Evolutionary conservation across 2,888 invertebrate species (phyloP), one percentile per base, ranked within the genome.

Genomic region (Drosophila pseudotakahashii): DNA sequence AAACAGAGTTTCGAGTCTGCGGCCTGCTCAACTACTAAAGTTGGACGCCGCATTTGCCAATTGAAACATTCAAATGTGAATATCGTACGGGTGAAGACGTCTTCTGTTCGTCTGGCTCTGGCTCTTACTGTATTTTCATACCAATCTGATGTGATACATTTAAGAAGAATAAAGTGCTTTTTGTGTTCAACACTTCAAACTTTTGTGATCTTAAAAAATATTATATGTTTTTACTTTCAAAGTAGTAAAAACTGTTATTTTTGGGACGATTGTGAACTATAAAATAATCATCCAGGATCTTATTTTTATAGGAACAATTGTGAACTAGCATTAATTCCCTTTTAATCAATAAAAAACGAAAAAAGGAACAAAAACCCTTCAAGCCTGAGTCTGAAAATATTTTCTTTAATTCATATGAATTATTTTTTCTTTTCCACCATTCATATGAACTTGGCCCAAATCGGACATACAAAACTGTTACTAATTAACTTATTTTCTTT

Each of bases 11-110:
- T 75, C 79, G 72, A 73, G 73, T 78, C 77, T 53, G 75, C 71
- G 62, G 48, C 7, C 48, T 32, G 79, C 85, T 79, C 73, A 78
- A 79, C 73, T 89, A 88, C 90, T 91, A 91, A 91, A 91, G 92
- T 90, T 91, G 90, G 91, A 88, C 88, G 89, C 90, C 89, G 87
- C 85, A 84, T 88, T 90, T 90, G 90, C 88, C 89, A 90, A 89
- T 89, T 87, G 91, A 90, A 91, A 89, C 92, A 92, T 92, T 92
- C 91, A 90, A 91, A 91, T 91, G 91, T 91, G 91, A 91, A 90
- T 92, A 91, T 90, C 92, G 92, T 90, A 90, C 90, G 91, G 89
- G 92, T 89, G 89, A 91, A 92, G 92, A 92, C 92, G 92, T 90
- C 81, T 86, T 85, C 84, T 80, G 77, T 84, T 78, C 84, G 86